A percentile compares a stretch with the other conserved stretches of the same genome.
Evolutionary conservation across 2,797 vertebrate genomes (phyloP).

Genomic region (Microctenopoma steveboyesi): DNA sequence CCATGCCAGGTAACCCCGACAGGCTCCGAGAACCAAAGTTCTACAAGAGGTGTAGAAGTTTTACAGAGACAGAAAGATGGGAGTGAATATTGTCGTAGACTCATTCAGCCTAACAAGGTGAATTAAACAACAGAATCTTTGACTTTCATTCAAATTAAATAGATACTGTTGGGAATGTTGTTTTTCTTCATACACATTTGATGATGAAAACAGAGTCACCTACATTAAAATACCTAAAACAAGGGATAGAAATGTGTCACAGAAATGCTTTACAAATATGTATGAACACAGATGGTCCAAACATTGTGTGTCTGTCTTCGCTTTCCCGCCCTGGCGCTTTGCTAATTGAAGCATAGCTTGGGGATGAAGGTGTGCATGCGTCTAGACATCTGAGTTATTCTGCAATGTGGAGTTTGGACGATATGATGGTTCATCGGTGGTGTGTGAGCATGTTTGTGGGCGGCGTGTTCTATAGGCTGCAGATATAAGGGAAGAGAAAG

Average conservation of each 20-base stretch:
- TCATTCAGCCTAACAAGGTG: background rate
- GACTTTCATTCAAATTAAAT: background rate
- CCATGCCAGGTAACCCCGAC: constrained; percentile 32
- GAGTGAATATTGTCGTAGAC: too few relatives aligned
- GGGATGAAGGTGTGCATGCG: constrained; percentile 22
- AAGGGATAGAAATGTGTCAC: too few relatives aligned
- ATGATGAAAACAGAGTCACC: too few relatives aligned
- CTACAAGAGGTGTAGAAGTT: constrained; percentile 33
- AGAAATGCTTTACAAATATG: constrained; percentile 26
- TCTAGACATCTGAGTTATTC: constrained; percentile 42
- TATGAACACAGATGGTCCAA: constrained; percentile 29
- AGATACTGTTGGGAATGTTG: background rate
- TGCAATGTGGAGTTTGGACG: constrained; percentile 54
- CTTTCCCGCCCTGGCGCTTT: constrained; percentile 41
- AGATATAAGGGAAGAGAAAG: constrained; percentile 67
- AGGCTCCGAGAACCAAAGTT: constrained; percentile 29
- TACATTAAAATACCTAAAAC: too few relatives aligned
- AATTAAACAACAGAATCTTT: constrained; percentile 9
- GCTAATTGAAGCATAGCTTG: constrained; percentile 48
- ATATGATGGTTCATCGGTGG: constrained; percentile 55
- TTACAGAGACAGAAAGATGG: constrained; percentile 11
- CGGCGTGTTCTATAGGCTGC: constrained; percentile 66
- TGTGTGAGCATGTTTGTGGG: constrained; percentile 56
- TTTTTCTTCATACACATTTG: too few relatives aligned
- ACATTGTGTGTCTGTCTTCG: constrained; percentile 43